These are phyloP conservation scores for Carduelis carduelis DNA, from an alignment of 2,797 vertebrate genomes.

Conservation along the genomic window DNA sequence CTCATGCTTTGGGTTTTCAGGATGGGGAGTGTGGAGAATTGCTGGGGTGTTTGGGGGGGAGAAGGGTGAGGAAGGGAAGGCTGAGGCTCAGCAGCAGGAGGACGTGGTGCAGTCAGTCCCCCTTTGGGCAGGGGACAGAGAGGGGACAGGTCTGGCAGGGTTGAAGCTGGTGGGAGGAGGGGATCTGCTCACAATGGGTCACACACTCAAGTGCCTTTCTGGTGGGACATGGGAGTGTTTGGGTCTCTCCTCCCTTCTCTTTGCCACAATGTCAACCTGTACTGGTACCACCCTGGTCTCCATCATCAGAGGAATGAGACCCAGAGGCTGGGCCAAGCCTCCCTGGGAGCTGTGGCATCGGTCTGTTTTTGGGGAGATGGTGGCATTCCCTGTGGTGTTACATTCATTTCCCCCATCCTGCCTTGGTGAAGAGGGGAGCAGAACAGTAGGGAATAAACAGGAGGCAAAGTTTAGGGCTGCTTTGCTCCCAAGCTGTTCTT, in stretches of 20 bases:
- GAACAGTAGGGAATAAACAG: neutral
- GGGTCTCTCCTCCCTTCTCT: neutral
- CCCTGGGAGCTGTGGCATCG: neutral
- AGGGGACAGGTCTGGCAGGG: neutral
- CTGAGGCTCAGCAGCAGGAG: neutral
- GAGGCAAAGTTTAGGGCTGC: neutral
- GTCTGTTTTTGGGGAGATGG: neutral
- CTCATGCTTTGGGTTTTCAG: neutral
- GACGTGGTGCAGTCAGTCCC: fast-evolving
- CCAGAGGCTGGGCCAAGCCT: neutral
- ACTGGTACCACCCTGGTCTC: neutral
- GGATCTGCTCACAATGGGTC: neutral
- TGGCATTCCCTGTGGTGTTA: fast-evolving
- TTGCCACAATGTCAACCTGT: fast-evolving
- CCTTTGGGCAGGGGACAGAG: fast-evolving
- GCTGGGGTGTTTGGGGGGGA: neutral
- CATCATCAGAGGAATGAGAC: neutral
- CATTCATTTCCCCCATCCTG: neutral
- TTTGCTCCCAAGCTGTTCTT: neutral
- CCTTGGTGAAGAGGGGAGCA: neutral
- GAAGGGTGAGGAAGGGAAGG: neutral
- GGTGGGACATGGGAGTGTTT: neutral
- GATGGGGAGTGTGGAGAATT: neutral
- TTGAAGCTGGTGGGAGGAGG: neutral
- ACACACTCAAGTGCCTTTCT: neutral